Evolutionary conservation across 2,797 vertebrate genomes (phyloP).

Genomic region (Lacerta bilineata): DNA sequence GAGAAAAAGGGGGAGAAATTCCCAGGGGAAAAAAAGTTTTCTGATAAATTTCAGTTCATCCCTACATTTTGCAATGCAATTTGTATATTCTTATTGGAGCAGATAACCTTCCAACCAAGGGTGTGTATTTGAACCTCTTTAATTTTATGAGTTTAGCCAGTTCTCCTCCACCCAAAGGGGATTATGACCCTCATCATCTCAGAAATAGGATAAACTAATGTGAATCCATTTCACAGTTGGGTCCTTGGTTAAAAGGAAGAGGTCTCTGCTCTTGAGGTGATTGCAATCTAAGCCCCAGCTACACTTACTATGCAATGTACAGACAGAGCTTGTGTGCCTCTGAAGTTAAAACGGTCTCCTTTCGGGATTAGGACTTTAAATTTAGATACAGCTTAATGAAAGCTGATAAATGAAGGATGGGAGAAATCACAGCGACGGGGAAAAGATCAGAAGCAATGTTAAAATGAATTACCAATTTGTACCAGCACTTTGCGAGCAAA

Average conservation of each 20-base stretch:
- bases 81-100: too few relatives aligned
- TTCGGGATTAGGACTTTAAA: slow-evolving; percentile 32
- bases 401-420: slow-evolving; percentile 14
- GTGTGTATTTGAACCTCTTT: background rate
- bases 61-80: background rate
- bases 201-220: background rate
- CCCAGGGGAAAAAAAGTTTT: too few relatives aligned
- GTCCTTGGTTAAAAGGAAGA: background rate
- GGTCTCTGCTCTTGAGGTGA: slow-evolving; percentile 8
- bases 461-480: slow-evolving; percentile 10
- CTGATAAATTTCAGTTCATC: background rate
- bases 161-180: background rate
- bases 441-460: background rate
- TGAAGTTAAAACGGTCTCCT: slow-evolving; percentile 33
- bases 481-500: slow-evolving; percentile 2
- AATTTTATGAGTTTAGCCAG: background rate
- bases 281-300: background rate
- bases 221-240: background rate
- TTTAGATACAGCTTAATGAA: slow-evolving; percentile 38
- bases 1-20: too few relatives aligned
- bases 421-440: background rate
- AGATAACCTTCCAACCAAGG: background rate
- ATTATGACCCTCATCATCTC: background rate
- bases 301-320: background rate
- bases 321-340: background rate